Conservation (phyloP, 2,888 invertebrate species). For the Mimas tiliae region DNA sequence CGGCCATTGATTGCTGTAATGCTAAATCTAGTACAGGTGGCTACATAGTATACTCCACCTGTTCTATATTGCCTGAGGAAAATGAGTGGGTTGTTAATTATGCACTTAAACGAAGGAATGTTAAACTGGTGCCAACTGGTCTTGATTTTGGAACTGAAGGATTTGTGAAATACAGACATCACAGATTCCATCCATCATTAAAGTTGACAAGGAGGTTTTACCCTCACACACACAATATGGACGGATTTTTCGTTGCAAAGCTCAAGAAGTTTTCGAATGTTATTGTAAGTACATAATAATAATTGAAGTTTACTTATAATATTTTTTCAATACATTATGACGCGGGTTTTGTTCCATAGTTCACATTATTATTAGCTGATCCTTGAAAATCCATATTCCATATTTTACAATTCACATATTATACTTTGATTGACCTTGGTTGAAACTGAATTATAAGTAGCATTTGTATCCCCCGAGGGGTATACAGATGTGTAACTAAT, state of each 20-base stretch:
- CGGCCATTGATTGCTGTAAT: constrained; percentile 98
- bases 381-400: too few relatives aligned
- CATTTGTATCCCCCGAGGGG: too few relatives aligned
- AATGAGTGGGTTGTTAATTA: constrained; percentile 99
- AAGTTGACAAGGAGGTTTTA: constrained; percentile 96
- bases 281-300: constrained; percentile 65
- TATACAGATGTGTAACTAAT: too few relatives aligned
- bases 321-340: neutral
- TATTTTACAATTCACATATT: too few relatives aligned
- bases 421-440: too few relatives aligned
- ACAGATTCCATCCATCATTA: constrained; percentile 95
- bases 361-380: too few relatives aligned
- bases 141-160: constrained; percentile 98
- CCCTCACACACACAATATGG: constrained; percentile 99
- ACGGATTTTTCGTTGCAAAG: constrained; percentile 99
- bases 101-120: constrained; percentile 95
- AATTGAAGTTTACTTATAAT: neutral
- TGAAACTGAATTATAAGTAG: neutral
- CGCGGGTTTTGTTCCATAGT: too few relatives aligned
- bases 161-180: constrained; percentile 93
- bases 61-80: constrained; percentile 98
- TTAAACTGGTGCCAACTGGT: constrained; percentile 96
- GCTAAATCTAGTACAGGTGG: constrained; percentile 97
- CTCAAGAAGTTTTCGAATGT: constrained; percentile 97
- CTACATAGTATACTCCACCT: constrained; percentile 98